These are phyloP conservation scores for Lepus americanus DNA, from an alignment of 2,113 vertebrate species.

Conservation along the genomic window DNA sequence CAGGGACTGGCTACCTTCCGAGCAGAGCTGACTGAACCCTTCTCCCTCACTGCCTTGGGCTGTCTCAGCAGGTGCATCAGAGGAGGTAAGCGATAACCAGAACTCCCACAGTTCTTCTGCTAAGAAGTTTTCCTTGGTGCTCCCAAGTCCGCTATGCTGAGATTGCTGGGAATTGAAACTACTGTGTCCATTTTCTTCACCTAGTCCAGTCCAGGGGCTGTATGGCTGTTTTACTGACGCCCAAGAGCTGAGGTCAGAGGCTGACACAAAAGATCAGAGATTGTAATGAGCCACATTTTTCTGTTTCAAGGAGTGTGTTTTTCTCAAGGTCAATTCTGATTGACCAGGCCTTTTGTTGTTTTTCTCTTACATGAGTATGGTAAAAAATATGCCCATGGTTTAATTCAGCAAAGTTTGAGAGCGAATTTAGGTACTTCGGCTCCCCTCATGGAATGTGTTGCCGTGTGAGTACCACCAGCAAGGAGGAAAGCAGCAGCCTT, in stretches of 20 bases:
- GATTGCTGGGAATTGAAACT: background rate
- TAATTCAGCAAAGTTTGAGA: constrained; percentile 17
- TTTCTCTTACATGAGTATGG: background rate
- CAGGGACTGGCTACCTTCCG: background rate
- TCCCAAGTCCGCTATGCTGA: background rate
- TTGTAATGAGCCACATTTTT: background rate
- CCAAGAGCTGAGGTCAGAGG: background rate
- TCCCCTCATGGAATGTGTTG: background rate
- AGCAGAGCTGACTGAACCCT: background rate
- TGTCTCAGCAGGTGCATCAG: background rate
- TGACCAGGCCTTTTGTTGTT: background rate
- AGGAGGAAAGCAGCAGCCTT: background rate
- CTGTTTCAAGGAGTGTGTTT: background rate
- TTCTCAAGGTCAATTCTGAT: constrained; percentile 30
- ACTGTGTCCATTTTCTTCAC: background rate
- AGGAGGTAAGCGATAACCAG: background rate
- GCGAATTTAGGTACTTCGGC: background rate
- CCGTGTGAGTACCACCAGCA: background rate
- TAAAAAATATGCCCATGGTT: background rate
- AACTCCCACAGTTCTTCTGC: background rate
- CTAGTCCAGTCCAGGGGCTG: background rate
- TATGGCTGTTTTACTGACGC: background rate
- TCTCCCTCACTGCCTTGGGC: background rate
- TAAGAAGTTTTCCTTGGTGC: background rate
- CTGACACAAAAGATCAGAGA: background rate